Evolutionary conservation across 2,113 vertebrate species (phyloP).

Genomic region (Pimephales promelas): DNA sequence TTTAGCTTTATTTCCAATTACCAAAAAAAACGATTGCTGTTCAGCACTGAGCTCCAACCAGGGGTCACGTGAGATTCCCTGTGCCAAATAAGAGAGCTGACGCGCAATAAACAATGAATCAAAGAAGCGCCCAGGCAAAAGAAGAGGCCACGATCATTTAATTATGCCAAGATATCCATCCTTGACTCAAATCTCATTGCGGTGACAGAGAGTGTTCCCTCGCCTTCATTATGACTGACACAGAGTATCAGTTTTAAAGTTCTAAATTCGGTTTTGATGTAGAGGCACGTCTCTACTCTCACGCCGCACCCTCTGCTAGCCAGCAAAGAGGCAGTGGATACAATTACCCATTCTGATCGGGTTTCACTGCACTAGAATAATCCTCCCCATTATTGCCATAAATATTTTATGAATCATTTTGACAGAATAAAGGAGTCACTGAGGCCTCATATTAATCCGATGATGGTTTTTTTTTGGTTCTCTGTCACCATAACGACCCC

Average conservation of each 20-base stretch:
- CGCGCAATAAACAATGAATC: not conserved
- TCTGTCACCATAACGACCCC: conserved; percentile 11
- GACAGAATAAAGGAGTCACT: conserved; percentile 54
- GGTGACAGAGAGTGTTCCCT: conserved; percentile 43
- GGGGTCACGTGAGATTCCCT: not conserved
- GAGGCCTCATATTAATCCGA: conserved; percentile 43
- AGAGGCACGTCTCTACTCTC: conserved; percentile 74
- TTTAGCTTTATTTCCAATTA: too few species aligned
- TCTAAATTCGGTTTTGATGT: conserved; percentile 46
- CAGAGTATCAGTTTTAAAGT: too few species aligned
- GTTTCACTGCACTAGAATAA: conserved; percentile 63
- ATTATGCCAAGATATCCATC: conserved; percentile 52
- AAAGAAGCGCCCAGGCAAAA: not conserved
- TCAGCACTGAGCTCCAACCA: not conserved
- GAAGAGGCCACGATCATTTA: conserved; percentile 46
- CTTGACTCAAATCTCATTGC: conserved; percentile 52
- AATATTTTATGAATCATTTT: conserved; percentile 65
- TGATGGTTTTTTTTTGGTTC: conserved; percentile 30
- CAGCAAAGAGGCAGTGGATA: conserved; percentile 54
- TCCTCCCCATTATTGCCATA: conserved; percentile 59
- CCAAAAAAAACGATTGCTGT: too few species aligned
- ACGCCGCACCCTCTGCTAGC: conserved; percentile 75
- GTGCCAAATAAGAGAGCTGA: conserved; percentile 6
- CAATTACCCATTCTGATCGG: conserved; percentile 63
- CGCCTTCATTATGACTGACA: conserved; percentile 52